Base-by-base conservation (phyloP, 2,797 vertebrate genomes). In the Sebastes miniatus region DNA sequence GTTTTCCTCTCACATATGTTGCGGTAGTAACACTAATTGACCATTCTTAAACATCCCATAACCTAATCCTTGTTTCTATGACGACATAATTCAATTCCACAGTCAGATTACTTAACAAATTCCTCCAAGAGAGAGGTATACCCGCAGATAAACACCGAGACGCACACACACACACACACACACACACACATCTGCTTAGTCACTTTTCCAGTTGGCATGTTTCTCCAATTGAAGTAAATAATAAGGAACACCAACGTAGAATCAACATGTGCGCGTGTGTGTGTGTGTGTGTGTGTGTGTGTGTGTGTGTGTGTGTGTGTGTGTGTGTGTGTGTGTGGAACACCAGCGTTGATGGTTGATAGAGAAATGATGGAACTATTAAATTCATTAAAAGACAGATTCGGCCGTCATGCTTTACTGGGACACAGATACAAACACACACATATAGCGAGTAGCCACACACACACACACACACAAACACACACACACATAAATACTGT, bases 331-430 rank as follows among this genome's bases (percentile, higher is more conserved):
- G 36, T 66, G 64, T 27, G 22, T 6, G 6, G 62, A 88, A 92
- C 87, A 88, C 83, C 88, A 73, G 80, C 65, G 73, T 91, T 80
- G 86, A 92, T 88, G 83, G 85, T 87, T 89, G 75, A 91, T 87
- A 81, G 85, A 90, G 61, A 92, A 92, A 91, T 84, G 82, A 91
- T 91, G 93, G 67, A 93, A 85, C 87, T 81, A 93, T 94, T 92
- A 91, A 89, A 82, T 79, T 91, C 63, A 91, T 92, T 90, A 92
- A 86, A 90, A 81, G 61, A 71, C 75, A 86, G 83, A 91, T 89
- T 87, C 63, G 2, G 62, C 64, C 81, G 84, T 89, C 89, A 90
- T 87, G 85, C 83, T 91, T 90, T 88, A 57, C 56, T 82, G 39
- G 29, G 70, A 87, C 79, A 73, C 71, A 50, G 79, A 86, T 75